These are phyloP conservation scores for Daptonema setosum DNA, from an alignment of 2,888 invertebrate genomes.

Conservation along the genomic window DNA sequence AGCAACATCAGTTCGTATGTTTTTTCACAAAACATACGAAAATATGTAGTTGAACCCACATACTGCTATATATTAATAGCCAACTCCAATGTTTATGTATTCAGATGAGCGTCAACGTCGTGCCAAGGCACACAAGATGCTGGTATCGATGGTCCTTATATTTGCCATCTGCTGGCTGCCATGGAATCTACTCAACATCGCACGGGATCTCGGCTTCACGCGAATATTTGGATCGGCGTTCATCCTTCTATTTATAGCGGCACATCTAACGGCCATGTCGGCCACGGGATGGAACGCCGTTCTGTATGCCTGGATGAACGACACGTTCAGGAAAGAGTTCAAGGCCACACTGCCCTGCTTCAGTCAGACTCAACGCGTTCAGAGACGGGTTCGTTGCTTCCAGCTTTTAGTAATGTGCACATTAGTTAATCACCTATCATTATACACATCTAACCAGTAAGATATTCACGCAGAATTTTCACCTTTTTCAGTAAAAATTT, in stretches of 20 bases:
- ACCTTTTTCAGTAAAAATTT: too few relatives aligned
- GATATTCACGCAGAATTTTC: too few relatives aligned
- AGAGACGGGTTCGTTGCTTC: neutral
- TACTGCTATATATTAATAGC: too few relatives aligned
- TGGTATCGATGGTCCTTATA: conserved; percentile 83
- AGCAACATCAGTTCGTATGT: too few relatives aligned
- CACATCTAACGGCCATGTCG: neutral
- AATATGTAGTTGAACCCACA: too few relatives aligned
- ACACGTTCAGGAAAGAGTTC: conserved; percentile 73
- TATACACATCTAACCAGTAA: too few relatives aligned
- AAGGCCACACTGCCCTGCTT: conserved; percentile 25
- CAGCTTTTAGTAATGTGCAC: too few relatives aligned
- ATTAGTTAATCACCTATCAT: too few relatives aligned
- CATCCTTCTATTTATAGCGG: too few relatives aligned
- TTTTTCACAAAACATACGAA: too few relatives aligned
- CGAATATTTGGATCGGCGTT: neutral
- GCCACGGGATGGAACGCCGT: conserved; percentile 72
- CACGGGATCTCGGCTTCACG: conserved; percentile 24
- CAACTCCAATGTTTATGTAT: too few relatives aligned
- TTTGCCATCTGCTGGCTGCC: conserved; percentile 72
- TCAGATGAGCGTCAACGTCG: too few relatives aligned
- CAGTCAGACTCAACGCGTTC: neutral
- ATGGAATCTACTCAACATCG: conserved; percentile 63
- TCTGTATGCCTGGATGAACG: conserved; percentile 82
- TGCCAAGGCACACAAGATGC: conserved; percentile 68